A percentile compares a stretch with the other conserved stretches of the same genome.
Conservation (phyloP, 1,140 invertebrate genomes). For the Bombus haemorrhoidalis region DNA sequence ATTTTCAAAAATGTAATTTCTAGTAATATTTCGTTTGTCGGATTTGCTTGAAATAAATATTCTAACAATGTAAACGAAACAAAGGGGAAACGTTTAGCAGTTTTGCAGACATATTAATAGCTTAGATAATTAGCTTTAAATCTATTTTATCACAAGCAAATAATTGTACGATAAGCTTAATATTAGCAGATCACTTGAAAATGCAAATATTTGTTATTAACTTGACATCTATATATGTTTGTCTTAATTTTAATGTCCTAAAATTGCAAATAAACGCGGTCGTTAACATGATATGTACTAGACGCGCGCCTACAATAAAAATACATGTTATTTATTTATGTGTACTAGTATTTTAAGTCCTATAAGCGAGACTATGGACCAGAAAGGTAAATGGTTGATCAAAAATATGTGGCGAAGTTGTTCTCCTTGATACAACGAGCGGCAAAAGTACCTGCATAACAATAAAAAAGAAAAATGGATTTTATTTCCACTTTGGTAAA, state of each 20-base stretch:
- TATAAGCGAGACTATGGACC: background rate
- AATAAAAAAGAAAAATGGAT: background rate
- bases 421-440: background rate
- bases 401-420: no score
- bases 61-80: background rate
- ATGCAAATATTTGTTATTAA: background rate
- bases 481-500: background rate
- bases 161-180: slow-evolving; percentile 9
- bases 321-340: background rate
- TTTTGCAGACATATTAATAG: slow-evolving; percentile 9
- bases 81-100: background rate
- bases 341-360: background rate
- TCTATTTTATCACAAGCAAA: background rate
- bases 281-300: background rate
- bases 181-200: background rate
- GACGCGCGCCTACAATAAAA: background rate
- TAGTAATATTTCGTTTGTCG: background rate
- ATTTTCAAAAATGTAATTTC: background rate
- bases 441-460: no score
- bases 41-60: background rate
- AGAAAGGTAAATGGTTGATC: background rate
- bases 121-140: background rate
- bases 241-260: background rate
- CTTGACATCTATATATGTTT: background rate
- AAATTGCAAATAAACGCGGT: background rate